Evolutionary conservation across 2,113 vertebrate species (phyloP).

Genomic region (Spilogale gracilis): DNA sequence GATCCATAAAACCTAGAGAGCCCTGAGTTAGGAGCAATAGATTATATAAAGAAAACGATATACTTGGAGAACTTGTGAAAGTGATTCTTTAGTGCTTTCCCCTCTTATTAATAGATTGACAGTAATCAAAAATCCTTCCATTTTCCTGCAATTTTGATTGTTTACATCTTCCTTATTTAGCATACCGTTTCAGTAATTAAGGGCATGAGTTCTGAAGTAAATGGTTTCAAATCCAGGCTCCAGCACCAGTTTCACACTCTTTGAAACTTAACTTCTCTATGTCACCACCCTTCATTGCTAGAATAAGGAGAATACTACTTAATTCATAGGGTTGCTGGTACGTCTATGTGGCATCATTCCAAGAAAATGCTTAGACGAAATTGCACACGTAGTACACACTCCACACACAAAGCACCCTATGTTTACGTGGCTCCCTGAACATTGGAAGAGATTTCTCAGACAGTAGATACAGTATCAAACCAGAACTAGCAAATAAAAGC

Average conservation of each 20-base stretch:
- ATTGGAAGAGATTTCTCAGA: neutral
- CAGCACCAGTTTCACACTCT: neutral
- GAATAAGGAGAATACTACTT: neutral
- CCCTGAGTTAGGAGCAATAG: neutral
- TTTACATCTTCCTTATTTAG: neutral
- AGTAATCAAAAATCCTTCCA: neutral
- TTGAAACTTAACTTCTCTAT: neutral
- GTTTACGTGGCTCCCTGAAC: neutral
- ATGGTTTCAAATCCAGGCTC: neutral
- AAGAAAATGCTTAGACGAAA: neutral
- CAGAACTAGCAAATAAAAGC: neutral
- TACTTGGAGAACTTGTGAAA: neutral
- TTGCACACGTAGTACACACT: fast-evolving
- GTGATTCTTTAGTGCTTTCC: neutral
- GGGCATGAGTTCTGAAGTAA: neutral
- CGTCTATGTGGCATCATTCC: neutral
- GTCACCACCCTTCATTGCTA: neutral
- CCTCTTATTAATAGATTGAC: neutral
- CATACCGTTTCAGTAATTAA: neutral
- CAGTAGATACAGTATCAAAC: neutral
- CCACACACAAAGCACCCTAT: neutral
- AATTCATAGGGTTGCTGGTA: neutral
- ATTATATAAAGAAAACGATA: neutral
- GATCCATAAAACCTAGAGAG: neutral
- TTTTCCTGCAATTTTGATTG: neutral